A percentile compares a stretch with the other conserved stretches of the same genome.
phyloP scores from a whole-genome alignment of 2,888 invertebrate genomes.

The Nymphalis urticae region DNA sequence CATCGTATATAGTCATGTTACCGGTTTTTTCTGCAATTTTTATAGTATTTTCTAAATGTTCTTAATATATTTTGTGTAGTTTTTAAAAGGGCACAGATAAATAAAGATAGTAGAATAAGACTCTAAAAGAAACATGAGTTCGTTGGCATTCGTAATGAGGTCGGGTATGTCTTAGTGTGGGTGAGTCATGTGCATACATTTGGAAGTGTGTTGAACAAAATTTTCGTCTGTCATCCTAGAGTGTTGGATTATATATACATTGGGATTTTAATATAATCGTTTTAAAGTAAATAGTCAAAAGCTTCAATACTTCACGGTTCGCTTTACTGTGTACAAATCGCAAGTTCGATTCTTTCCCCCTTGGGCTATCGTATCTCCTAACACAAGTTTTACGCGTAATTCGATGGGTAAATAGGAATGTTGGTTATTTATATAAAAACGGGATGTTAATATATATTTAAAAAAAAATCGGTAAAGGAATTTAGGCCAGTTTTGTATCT shows the following conservation, averaged over 20 bases:
- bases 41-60: not conserved
- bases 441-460: no score
- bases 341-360: no score
- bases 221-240: conserved; percentile 35
- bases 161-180: conserved; percentile 44
- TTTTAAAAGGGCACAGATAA: conserved; percentile 11
- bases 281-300: not conserved
- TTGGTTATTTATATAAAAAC: no score
- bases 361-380: no score
- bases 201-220: conserved; percentile 31
- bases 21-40: no score
- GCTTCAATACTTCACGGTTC: no score
- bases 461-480: not conserved
- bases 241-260: conserved; percentile 12
- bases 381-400: no score
- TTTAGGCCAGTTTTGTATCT: no score
- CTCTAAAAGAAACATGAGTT: conserved; percentile 51
- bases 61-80: not conserved
- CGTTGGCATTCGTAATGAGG: conserved; percentile 61
- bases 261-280: not conserved
- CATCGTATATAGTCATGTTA: no score
- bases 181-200: conserved; percentile 26
- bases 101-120: conserved; percentile 26
- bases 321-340: no score
- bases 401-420: no score